These are phyloP conservation scores for Ptilonorhynchus violaceus DNA, from an alignment of 2,113 vertebrate species.

Conservation along the genomic window DNA sequence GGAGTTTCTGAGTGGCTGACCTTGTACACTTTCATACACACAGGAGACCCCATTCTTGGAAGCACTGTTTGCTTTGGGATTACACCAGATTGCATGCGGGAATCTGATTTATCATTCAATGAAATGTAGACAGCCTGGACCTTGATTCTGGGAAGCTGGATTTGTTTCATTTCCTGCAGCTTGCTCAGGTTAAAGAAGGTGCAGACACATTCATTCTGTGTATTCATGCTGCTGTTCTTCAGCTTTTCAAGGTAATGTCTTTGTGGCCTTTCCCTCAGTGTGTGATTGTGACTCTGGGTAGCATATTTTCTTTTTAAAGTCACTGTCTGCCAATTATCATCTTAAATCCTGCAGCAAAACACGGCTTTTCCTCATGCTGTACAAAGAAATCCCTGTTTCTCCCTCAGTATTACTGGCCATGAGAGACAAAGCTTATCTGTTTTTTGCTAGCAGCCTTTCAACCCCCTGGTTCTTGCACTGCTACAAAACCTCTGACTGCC, in stretches of 20 bases:
- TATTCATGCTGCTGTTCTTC: not conserved
- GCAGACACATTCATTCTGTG: not conserved
- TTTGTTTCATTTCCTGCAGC: not conserved
- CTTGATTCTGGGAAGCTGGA: not conserved
- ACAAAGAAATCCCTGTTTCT: not conserved
- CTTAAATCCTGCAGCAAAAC: not conserved
- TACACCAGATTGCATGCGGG: not conserved
- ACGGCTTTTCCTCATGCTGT: rapidly evolving
- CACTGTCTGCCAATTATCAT: not conserved
- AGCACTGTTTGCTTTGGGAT: not conserved
- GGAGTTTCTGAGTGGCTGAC: not conserved
- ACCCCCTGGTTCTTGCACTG: not conserved
- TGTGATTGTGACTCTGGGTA: not conserved
- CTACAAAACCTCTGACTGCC: not conserved
- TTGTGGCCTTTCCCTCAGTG: not conserved
- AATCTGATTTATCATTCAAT: not conserved
- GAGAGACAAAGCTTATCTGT: not conserved
- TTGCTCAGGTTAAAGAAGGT: not conserved
- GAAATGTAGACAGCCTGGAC: not conserved
- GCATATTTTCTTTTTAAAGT: not conserved
- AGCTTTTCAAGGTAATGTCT: not conserved
- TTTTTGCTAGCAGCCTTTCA: not conserved
- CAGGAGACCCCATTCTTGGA: not conserved
- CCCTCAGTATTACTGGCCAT: not conserved
- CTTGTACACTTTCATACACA: rapidly evolving